Conservation (phyloP, 2,797 vertebrate species). For the Hypotaenidia okinawae region DNA sequence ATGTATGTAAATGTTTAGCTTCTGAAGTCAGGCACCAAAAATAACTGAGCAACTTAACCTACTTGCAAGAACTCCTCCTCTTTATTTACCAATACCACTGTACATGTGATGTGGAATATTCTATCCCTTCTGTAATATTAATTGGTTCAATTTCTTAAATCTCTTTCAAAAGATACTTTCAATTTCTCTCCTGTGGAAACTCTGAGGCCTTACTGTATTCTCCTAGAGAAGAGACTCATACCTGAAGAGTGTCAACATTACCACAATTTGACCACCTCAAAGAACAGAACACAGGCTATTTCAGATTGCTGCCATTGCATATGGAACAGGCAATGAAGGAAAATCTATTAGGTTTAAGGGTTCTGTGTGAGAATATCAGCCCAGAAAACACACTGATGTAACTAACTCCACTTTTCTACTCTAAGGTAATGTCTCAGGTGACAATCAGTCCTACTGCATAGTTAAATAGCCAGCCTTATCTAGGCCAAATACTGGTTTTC, state of each 20-base stretch:
- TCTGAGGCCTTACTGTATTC: background rate
- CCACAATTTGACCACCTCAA: background rate
- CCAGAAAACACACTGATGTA: background rate
- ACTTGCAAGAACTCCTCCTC: background rate
- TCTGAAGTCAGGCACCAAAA: conserved; percentile 33
- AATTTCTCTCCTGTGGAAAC: background rate
- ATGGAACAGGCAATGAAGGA: background rate
- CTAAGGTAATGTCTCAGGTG: background rate
- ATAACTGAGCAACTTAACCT: conserved; percentile 4
- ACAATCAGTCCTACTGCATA: background rate
- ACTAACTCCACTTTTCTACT: background rate
- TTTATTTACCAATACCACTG: conserved; percentile 21
- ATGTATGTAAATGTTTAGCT: conserved; percentile 28
- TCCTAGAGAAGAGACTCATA: background rate
- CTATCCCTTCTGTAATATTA: background rate
- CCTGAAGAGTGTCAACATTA: background rate
- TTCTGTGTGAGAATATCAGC: background rate
- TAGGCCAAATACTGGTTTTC: background rate
- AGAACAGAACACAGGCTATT: background rate
- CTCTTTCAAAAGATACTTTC: background rate
- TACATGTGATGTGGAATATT: background rate
- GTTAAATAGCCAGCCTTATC: background rate
- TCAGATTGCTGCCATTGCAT: background rate
- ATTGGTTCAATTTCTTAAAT: conserved; percentile 9
- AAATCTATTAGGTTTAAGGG: background rate